Evolutionary conservation across 2,797 vertebrate species (phyloP).

Genomic region (Chloroceryle amazona): DNA sequence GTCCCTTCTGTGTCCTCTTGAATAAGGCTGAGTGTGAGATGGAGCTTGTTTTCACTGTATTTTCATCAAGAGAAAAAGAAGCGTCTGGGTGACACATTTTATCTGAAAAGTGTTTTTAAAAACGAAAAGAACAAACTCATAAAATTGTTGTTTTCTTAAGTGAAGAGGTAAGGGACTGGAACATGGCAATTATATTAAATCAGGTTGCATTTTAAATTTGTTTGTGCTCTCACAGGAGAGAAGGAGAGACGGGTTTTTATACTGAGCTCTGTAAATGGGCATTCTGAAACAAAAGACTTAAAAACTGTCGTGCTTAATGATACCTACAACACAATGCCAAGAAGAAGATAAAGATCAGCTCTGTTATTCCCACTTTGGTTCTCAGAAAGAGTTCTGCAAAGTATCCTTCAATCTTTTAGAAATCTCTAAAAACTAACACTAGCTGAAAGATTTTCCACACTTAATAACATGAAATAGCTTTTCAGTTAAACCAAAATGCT

Average conservation of each 20-base stretch:
- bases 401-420: slow-evolving; percentile 32
- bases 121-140: slow-evolving; percentile 50
- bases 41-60: neutral
- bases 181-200: slow-evolving; percentile 62
- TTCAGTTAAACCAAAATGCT: slow-evolving; percentile 4
- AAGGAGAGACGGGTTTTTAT: slow-evolving; percentile 36
- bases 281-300: slow-evolving; percentile 51
- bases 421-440: slow-evolving; percentile 15
- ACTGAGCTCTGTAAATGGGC: slow-evolving; percentile 22
- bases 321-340: slow-evolving; percentile 56
- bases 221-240: slow-evolving; percentile 41
- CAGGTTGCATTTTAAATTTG: slow-evolving; percentile 52
- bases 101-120: slow-evolving; percentile 37
- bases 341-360: slow-evolving; percentile 56
- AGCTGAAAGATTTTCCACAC: slow-evolving; percentile 26
- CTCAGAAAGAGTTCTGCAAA: slow-evolving; percentile 33
- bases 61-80: slow-evolving; percentile 31
- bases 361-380: slow-evolving; percentile 43
- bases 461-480: slow-evolving; percentile 1
- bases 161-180: slow-evolving; percentile 48
- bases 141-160: slow-evolving; percentile 61
- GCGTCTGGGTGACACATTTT: neutral
- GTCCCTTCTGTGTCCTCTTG: neutral
- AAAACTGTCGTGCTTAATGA: slow-evolving; percentile 65
- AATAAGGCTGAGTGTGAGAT: neutral